These are phyloP conservation scores for Oppia nitens DNA, from an alignment of 1,140 invertebrate species.

Conservation along the genomic window DNA sequence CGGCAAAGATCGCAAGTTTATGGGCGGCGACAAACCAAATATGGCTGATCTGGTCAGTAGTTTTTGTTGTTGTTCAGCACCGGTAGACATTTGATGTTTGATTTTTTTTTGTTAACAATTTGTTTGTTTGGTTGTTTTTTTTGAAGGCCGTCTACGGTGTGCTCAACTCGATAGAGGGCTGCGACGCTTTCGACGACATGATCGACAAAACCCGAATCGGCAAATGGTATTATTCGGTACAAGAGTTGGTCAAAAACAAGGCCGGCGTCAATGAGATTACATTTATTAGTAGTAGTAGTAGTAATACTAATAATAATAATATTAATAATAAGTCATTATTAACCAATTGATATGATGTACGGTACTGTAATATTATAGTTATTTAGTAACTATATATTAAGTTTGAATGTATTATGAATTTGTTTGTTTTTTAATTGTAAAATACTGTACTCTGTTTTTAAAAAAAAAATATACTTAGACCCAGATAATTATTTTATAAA, in stretches of 20 bases:
- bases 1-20: slow-evolving; percentile 48
- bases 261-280: slow-evolving; percentile 11
- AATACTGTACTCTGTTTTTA: too few relatives aligned
- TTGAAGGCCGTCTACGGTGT: slow-evolving; percentile 68
- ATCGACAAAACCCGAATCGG: slow-evolving; percentile 49
- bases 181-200: slow-evolving; percentile 71
- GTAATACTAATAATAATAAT: too few relatives aligned
- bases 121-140: slow-evolving; percentile 10
- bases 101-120: slow-evolving; percentile 6
- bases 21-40: slow-evolving; percentile 66
- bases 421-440: too few relatives aligned
- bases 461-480: too few relatives aligned
- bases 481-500: too few relatives aligned
- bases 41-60: slow-evolving; percentile 64
- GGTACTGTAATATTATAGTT: too few relatives aligned
- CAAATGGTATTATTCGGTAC: slow-evolving; percentile 34
- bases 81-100: background rate
- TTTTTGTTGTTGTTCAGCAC: background rate
- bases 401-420: too few relatives aligned
- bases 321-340: too few relatives aligned
- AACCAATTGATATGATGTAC: too few relatives aligned
- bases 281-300: too few relatives aligned
- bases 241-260: slow-evolving; percentile 27
- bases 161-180: slow-evolving; percentile 86
- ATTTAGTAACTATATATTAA: too few relatives aligned